These are phyloP conservation scores for Oligia fasciuncula DNA, from an alignment of 2,888 invertebrate species.

Conservation along the genomic window DNA sequence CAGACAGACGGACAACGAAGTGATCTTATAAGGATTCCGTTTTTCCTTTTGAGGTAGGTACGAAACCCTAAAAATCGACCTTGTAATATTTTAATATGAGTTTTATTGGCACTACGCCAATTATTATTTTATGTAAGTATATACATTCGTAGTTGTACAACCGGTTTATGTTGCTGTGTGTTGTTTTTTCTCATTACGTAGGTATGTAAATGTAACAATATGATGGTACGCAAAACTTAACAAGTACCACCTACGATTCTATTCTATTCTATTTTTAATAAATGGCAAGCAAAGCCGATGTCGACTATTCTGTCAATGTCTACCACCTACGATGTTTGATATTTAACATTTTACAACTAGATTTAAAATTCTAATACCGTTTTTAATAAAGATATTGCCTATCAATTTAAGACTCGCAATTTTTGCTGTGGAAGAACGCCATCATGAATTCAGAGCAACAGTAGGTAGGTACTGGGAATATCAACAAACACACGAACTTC, in stretches of 20 bases:
- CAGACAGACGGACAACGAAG: no score
- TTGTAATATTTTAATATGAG: slow-evolving; percentile 52
- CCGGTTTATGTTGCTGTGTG: slow-evolving; percentile 47
- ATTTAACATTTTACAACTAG: not conserved
- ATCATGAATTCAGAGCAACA: not conserved
- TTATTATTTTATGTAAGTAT: slow-evolving; percentile 56
- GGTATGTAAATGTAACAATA: slow-evolving; percentile 35
- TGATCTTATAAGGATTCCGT: no score
- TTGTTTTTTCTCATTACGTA: slow-evolving; percentile 33
- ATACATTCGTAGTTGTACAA: slow-evolving; percentile 34
- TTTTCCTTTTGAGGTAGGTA: no score
- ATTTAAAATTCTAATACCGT: not conserved
- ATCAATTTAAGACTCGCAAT: not conserved
- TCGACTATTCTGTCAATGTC: no score
- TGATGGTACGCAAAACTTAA: slow-evolving; percentile 32
- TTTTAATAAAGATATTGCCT: not conserved
- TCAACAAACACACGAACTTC: slow-evolving; percentile 5
- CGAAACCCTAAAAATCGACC: slow-evolving; percentile 18
- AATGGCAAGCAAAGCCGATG: no score
- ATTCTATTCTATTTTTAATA: no score
- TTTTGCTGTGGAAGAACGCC: not conserved
- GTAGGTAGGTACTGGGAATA: not conserved
- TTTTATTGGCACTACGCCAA: slow-evolving; percentile 52
- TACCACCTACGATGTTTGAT: no score
- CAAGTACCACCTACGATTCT: no score